These are phyloP conservation scores for Zonotrichia leucophrys DNA, from an alignment of 2,113 vertebrate species.

Conservation along the genomic window DNA sequence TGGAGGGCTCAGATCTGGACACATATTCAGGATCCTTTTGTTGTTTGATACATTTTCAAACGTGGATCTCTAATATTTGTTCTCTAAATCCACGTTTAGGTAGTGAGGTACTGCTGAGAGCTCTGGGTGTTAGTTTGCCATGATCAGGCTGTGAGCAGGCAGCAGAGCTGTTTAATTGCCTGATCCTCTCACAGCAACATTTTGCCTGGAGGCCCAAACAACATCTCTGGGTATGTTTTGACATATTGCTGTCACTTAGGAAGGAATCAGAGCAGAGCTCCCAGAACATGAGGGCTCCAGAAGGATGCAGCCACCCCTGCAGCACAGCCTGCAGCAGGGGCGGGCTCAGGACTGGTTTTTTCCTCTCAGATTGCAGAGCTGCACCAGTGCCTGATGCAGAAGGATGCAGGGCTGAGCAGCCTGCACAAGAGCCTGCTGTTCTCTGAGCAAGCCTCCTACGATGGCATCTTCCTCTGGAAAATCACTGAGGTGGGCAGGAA, in stretches of 20 bases:
- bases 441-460: conserved; percentile 78
- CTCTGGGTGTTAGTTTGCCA: neutral
- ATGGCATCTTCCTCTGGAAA: conserved; percentile 85
- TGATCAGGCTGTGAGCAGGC: neutral
- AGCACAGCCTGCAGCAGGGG: neutral
- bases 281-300: neutral
- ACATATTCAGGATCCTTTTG: neutral
- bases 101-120: neutral
- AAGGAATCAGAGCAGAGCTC: neutral
- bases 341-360: neutral
- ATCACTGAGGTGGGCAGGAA: conserved; percentile 77
- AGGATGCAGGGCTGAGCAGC: conserved; percentile 74
- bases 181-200: neutral
- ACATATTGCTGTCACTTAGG: neutral
- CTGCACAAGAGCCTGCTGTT: conserved; percentile 76
- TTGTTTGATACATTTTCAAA: neutral
- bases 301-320: neutral
- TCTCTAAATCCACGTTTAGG: neutral
- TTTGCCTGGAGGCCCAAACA: neutral
- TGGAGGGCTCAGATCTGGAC: neutral
- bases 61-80: neutral
- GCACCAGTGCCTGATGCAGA: conserved; percentile 78
- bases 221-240: neutral
- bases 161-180: neutral
- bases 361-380: conserved; percentile 73